Evolutionary conservation across 2,113 vertebrate genomes (phyloP), one percentile per base, ranked within the genome.

Genomic region (Gambusia holbrooki): DNA sequence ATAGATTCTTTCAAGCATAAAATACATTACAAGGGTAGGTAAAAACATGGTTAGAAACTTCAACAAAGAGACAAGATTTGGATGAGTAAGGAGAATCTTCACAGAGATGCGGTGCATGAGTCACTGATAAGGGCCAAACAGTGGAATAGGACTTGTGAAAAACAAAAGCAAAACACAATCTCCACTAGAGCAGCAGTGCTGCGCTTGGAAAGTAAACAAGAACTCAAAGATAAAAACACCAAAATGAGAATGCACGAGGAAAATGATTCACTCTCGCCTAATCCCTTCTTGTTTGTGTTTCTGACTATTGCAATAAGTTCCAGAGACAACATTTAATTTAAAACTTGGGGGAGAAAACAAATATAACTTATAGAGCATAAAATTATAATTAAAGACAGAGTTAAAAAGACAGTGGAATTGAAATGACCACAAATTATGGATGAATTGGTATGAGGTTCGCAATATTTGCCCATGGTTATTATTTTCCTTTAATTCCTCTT

Each of bases 151-250:
- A 69, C 67, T 65, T 72, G 51, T 62, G 51, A 58, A 58, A 58
- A 58, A 58, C 25, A 25, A 58, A 54, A 54, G 7, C 22, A 54
- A 54, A 54, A 81, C 84, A 87, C 65, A 79, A 74, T 62, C 64
- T 63, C 65, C 61, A n/a, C 75, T 19, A 48, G 27, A 79, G 73
- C 58, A 79, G 64, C 29, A 27, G 62, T 80, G 62, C 77, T 79
- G 70, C 84, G 75, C 72, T 27, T 40, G 25, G n/a, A 0, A 81
- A 61, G 10, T 70, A 71, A 88, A 78, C 73, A 83, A 45, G 77
- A 65, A 74, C 51, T 78, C 80, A 74, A 32, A 67, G 62, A 77
- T 83, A 75, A 72, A 14, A 63, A 75, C 67, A 73, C 37, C 42
- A 66, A 11, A 77, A 81, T 62, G 69, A 81, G 72, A 80, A 51